phyloP scores from a whole-genome alignment of 2,888 invertebrate species.

The Xestia rhomboidea region DNA sequence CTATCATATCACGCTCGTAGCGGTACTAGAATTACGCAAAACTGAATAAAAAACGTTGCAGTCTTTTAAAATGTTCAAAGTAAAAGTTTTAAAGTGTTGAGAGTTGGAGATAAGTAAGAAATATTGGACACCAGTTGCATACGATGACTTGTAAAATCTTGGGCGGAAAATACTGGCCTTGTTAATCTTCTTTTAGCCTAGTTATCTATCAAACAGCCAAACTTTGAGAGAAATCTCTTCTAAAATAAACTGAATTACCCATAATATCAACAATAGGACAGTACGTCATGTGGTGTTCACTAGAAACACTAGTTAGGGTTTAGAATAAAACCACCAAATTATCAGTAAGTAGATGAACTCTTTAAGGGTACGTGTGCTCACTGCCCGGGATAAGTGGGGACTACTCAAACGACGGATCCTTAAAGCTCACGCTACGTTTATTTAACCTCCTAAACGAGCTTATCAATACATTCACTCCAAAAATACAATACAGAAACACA shows the following conservation, averaged over 20 bases:
- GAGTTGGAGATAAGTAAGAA: conserved; percentile 2
- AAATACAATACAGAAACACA: conserved; percentile 17
- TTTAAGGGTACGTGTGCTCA: too few species aligned
- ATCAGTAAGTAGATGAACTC: too few species aligned
- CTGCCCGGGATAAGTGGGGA: too few species aligned
- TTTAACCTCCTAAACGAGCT: not conserved
- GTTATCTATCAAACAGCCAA: not conserved
- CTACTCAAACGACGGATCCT: too few species aligned
- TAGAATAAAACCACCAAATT: too few species aligned
- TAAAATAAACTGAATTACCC: not conserved
- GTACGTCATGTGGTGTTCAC: too few species aligned
- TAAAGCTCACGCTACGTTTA: too few species aligned
- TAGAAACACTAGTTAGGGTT: too few species aligned
- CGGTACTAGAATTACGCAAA: not conserved
- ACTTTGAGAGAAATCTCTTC: not conserved
- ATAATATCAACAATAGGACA: not conserved
- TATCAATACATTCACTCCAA: not conserved
- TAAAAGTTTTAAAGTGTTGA: conserved; percentile 5
- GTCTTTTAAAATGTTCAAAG: not conserved
- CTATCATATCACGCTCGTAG: not conserved
- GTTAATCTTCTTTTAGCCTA: not conserved
- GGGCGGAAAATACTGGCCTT: not conserved
- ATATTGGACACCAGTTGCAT: conserved; percentile 13
- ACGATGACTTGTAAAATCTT: not conserved
- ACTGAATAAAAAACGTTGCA: not conserved